Base-by-base conservation (phyloP, 2,113 vertebrate genomes). In the Lophius piscatorius region DNA sequence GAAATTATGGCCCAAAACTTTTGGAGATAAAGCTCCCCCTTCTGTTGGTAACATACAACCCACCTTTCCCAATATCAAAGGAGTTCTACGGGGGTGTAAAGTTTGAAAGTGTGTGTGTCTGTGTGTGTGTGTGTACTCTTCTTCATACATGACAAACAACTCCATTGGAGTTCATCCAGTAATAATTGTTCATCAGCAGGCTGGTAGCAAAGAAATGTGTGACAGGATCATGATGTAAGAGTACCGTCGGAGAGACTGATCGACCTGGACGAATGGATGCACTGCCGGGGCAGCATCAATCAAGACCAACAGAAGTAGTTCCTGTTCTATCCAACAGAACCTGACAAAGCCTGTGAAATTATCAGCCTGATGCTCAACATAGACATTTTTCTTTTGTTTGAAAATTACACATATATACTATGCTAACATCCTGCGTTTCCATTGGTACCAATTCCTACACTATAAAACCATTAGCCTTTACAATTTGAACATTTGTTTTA, bases 111-210 rank as follows among this genome's bases (percentile, higher is more conserved):
- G n/a, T n/a, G n/a, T n/a, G n/a, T n/a, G n/a, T n/a, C n/a, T n/a
- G n/a, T n/a, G n/a, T n/a, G n/a, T n/a, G n/a, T n/a, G n/a, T n/a
- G n/a, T n/a, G n/a, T n/a, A n/a, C n/a, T n/a, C n/a, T n/a, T n/a
- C n/a, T 3, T 8, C 22, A 49, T 35, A 50, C 55, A 62, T 36
- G 28, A 48, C 29, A 14, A 44, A 31, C 8, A 51, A 20, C 44
- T 63, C 29, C 29, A 63, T 41, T 35, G 49, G 16, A 40, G 22
- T 28, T 23, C 26, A 20, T 34, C 24, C 0, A 14, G n/a, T 39
- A 28, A 47, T 40, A 47, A 26, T 9, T 28, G 34, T 24, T 22
- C 47, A 33, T 23, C 45, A 38, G 4, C 31, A 45, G 14, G 9
- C 34, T 46, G 57, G 49, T 23, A 24, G 2, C 13, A 63, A 58